Percentiles rank a stretch among this genome's conserved stretches.
These are phyloP conservation scores for Ypsolopha sequella DNA, from an alignment of 2,888 invertebrate genomes.

Conservation along the genomic window DNA sequence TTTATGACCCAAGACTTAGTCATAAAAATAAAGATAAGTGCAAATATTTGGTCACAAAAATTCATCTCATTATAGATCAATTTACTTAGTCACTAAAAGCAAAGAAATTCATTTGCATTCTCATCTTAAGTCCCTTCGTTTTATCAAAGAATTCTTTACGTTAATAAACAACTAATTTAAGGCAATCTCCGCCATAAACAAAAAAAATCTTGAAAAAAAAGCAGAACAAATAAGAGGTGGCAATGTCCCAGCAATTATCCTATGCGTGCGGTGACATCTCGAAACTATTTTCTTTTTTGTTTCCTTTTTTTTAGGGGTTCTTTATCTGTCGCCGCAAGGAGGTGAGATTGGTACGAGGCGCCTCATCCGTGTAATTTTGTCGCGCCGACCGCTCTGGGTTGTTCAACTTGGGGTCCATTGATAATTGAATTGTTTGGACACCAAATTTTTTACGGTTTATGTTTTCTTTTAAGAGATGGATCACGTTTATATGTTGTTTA, in stretches of 20 bases:
- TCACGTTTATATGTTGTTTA: neutral
- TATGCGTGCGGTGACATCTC: slow-evolving; percentile 44
- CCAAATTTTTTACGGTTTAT: neutral
- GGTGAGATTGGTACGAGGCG: slow-evolving; percentile 34
- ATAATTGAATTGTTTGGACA: no score
- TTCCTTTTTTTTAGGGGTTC: slow-evolving; percentile 12
- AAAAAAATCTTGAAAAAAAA: slow-evolving; percentile 8
- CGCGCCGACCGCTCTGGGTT: slow-evolving; percentile 19
- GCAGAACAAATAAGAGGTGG: slow-evolving; percentile 23
- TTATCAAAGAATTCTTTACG: neutral
- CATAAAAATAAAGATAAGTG: no score
- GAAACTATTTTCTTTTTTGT: slow-evolving; percentile 35
- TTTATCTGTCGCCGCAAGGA: slow-evolving; percentile 15
- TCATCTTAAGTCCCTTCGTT: neutral
- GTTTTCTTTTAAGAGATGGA: neutral
- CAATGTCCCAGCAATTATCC: slow-evolving; percentile 29
- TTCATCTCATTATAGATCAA: neutral
- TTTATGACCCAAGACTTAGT: no score
- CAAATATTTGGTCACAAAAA: no score
- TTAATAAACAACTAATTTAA: neutral
- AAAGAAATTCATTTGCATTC: neutral
- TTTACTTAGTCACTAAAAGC: neutral
- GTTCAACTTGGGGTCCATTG: neutral
- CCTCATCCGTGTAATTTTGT: slow-evolving; percentile 51
- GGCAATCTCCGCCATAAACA: slow-evolving; percentile 11